Percentiles rank a stretch among this genome's conserved stretches.
Conservation (phyloP, 2,113 vertebrate species). For the Nothobranchius kuhntae region DNA sequence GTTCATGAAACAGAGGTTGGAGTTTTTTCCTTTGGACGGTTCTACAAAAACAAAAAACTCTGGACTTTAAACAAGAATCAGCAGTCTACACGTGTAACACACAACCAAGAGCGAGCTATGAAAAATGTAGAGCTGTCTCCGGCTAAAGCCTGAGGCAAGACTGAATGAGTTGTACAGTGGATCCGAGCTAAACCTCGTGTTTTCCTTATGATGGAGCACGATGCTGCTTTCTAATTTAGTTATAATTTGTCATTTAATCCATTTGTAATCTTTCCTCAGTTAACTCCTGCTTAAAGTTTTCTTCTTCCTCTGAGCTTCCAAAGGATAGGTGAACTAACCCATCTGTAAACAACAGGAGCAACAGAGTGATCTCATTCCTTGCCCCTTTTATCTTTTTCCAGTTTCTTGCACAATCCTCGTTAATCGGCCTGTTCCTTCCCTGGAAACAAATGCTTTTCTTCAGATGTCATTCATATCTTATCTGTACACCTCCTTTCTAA, state of each 20-base stretch:
- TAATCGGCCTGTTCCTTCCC: slow-evolving; percentile 11
- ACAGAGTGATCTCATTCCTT: slow-evolving; percentile 19
- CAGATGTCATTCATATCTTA: slow-evolving; percentile 11
- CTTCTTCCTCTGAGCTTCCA: not conserved
- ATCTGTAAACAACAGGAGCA: slow-evolving; percentile 6
- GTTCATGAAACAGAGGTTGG: slow-evolving; percentile 17
- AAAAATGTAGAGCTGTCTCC: slow-evolving; percentile 32
- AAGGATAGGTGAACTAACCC: slow-evolving; percentile 8
- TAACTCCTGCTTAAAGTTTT: not conserved
- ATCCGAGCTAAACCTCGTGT: too few species aligned
- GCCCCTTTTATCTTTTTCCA: slow-evolving; percentile 21
- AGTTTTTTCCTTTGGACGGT: slow-evolving; percentile 6
- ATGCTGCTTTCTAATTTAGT: too few species aligned
- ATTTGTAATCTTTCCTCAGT: too few species aligned
- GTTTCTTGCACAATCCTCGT: slow-evolving; percentile 20
- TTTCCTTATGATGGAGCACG: too few species aligned
- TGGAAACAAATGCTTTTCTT: slow-evolving; percentile 2
- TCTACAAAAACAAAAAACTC: not conserved
- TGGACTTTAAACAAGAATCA: slow-evolving; percentile 12
- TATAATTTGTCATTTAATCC: too few species aligned
- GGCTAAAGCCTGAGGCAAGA: slow-evolving; percentile 24
- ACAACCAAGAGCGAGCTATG: slow-evolving; percentile 25
- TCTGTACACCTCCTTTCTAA: slow-evolving; percentile 18
- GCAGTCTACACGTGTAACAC: slow-evolving; percentile 22
- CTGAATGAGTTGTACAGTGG: slow-evolving; percentile 16